Evolutionary conservation across 2,113 vertebrate genomes (phyloP), one percentile per base, ranked within the genome.

Genomic region (Bufo gargarizans): DNA sequence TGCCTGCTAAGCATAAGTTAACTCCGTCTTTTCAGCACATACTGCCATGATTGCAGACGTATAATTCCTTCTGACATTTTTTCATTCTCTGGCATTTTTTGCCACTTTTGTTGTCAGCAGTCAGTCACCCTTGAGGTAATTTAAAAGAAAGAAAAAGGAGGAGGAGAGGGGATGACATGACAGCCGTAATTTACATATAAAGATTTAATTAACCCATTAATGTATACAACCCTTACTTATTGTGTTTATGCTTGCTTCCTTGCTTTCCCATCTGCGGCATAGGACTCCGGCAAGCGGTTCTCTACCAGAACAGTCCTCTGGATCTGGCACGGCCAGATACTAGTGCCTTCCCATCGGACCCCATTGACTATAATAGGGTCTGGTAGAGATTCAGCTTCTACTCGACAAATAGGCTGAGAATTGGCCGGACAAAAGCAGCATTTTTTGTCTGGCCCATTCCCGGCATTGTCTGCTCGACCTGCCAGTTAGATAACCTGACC

Each of bases 101-200:
- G 16, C 77, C 65, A 69, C 65, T 86, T 79, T 86, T 86, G 85
- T 86, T 77, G 85, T 87, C 77, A 81, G 50, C 65, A 87, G 77
- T 87, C 86, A 87, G 65, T 81, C 63, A 84, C 61, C 82, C 82
- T 84, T 17, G 77, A 81, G 63, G 77, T 87, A 71, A 69, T 81
- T 55, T 87, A 19, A 71, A 79, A 59, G 59, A 78, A 67, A 45
- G 50, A 43, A 17, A n/a, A 55, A n/a, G 71, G 33, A 43, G 71
- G 84, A 22, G 61, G 59, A 53, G 19, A 59, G 45, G 16, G 84
- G 47, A 59, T 49, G 72, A 77, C 45, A 63, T 86, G 83, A 85
- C 67, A 85, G 72, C 6, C 5, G 59, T 14, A 67, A 72, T 87
- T 87, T 81, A 87, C 50, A 87, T 87, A 58, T 63, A 80, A 81